Base-by-base conservation (phyloP, 1,140 invertebrate genomes). In the Eupristina koningsbergeri region DNA sequence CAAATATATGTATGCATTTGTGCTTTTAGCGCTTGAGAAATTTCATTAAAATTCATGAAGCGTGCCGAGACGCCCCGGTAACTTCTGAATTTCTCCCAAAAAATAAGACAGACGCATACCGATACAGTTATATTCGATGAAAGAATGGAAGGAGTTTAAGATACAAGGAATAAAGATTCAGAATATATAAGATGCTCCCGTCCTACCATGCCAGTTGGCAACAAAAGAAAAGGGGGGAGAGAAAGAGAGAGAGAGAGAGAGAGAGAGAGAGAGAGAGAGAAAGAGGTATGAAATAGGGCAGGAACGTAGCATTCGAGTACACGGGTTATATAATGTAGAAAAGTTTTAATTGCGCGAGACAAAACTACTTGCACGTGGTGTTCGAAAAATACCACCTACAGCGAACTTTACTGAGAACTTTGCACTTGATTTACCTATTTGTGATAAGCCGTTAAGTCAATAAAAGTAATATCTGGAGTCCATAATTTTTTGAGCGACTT, bases 11-110 rank as follows among this genome's bases (percentile, higher is more conserved):
- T n/a, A 31, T 17, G 36, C 77, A 61, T 26, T 64, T 29, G 61
- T 64, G 81, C 81, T 82, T 89, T 89, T 88, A 89, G 89, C 88
- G 83, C 87, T 87, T 50, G 63, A 82, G 86, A 90, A 89, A 90
- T 91, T 90, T 89, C 89, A 91, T 91, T 91, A 90, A 90, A 91
- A 91, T 91, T 91, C 90, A 90, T 90, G 89, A 91, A 90, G 89
- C 90, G 89, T 89, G 87, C 87, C 34, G 85, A 86, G 89, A 89
- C 87, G 86, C 85, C 86, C 86, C 85, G 87, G 87, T 88, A 88
- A 89, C 89, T 89, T 90, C 89, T 91, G 89, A 89, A 88, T 89
- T 89, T 89, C 83, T 86, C 75, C 75, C 67, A 74, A 81, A 73
- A 81, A 64, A 80, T 47, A 85, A 84, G 86, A 83, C 83, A 86